Evolutionary conservation across 2,797 vertebrate genomes (phyloP), one percentile per base, ranked within the genome.

Genomic region (Pagetopsis macropterus): DNA sequence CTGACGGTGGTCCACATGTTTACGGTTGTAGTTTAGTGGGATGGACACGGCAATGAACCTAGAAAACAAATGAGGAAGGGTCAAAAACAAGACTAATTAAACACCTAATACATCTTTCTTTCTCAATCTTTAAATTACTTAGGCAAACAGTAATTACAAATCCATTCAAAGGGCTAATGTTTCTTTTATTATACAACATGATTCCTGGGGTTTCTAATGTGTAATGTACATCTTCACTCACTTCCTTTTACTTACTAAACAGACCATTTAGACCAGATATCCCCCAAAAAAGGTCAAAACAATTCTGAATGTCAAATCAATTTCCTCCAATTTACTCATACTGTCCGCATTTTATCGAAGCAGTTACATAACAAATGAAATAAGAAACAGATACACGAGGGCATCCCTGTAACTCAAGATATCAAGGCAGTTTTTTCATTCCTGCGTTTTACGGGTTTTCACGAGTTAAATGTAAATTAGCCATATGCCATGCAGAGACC

Each of bases 41-140:
- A 97, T 73, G 4, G 95, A 94, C 60, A 99, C 97, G 0, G 98
- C 97, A 0, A 98, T 96, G 81, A 98, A 99, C 94, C 98, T 99
- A 93, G 3, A 69, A 8, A 17, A 41, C 3, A 50, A 52, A 17
- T 14, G 15, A 52, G 14, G 4, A 23, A 49, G 37, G 1, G 6
- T 9, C 14, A 16, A 31, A 15, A 8, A 50, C 51, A 44, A 44
- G 21, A 19, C 27, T 37, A 7, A 9, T 37, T 37, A 37, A 37
- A 37, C 33, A 27, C 27, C 27, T 27, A 27, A 27, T 27, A 27
- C 27, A 27, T 27, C 27, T 27, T 27, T 27, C 27, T 27, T 27
- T 27, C 27, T 27, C 44, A 10, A 37, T 55, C 19, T 49, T 56
- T 23, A 4, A 40, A 4, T 15, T 12, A 5, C 23, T 48, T 27